phyloP scores from a whole-genome alignment of 2,113 vertebrate species.

The Daubentonia madagascariensis region DNA sequence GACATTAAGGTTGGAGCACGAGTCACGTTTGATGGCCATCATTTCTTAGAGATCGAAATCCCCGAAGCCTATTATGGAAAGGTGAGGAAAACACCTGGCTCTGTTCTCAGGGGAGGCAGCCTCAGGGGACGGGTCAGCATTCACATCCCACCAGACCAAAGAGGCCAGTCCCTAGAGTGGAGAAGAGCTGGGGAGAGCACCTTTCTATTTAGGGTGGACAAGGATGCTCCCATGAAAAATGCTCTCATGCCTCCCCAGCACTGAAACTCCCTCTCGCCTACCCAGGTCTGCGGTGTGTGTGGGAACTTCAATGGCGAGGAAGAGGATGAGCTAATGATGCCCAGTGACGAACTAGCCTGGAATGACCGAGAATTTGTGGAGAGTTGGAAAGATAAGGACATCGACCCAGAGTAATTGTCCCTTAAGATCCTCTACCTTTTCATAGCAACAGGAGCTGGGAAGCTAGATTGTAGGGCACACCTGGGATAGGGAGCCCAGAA shows the following conservation, averaged over 20 bases:
- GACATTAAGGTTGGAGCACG: constrained; percentile 83
- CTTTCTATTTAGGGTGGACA: background rate
- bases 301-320: constrained; percentile 88
- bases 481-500: background rate
- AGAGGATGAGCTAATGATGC: constrained; percentile 86
- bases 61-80: constrained; percentile 87
- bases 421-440: background rate
- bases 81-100: constrained; percentile 67
- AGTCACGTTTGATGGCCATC: constrained; percentile 88
- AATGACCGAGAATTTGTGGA: constrained; percentile 84
- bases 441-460: background rate
- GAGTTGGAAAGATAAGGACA: constrained; percentile 88
- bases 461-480: background rate
- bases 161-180: background rate
- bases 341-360: constrained; percentile 80
- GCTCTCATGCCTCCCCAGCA: background rate
- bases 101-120: rapidly evolving
- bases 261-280: background rate
- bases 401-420: constrained; percentile 69
- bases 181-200: background rate
- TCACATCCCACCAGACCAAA: background rate
- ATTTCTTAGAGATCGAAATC: constrained; percentile 86
- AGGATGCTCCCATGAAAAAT: background rate
- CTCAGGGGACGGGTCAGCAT: background rate
- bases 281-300: constrained; percentile 89